Evolutionary conservation across 2,888 invertebrate species (phyloP).

Genomic region (Platerodrilus igneus): DNA sequence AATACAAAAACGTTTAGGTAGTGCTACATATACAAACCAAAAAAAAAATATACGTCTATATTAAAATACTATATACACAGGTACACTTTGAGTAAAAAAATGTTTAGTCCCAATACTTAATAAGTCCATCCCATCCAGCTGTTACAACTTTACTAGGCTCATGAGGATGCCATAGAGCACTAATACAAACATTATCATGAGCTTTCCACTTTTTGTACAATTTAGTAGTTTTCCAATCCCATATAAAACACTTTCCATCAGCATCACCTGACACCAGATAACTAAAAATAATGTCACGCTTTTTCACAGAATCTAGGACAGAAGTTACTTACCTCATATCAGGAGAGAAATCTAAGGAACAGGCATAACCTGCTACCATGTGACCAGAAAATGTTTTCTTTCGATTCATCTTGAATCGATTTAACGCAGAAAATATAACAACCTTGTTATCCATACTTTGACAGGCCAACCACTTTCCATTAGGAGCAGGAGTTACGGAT

Average conservation of each 20-base stretch:
- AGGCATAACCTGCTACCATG: slow-evolving; percentile 99
- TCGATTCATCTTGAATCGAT: slow-evolving; percentile 95
- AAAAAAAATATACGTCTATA: too few species aligned
- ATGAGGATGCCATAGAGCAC: slow-evolving; percentile 96
- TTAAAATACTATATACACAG: too few species aligned
- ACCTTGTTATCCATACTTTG: slow-evolving; percentile 99
- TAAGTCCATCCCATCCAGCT: slow-evolving; percentile 97
- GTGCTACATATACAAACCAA: too few species aligned
- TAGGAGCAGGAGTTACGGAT: slow-evolving; percentile 89
- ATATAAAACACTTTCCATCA: slow-evolving; percentile 96
- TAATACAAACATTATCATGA: slow-evolving; percentile 95
- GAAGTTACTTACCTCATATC: slow-evolving; percentile 78
- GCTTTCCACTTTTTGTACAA: slow-evolving; percentile 98
- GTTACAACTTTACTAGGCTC: slow-evolving; percentile 97
- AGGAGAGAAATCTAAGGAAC: slow-evolving; percentile 93
- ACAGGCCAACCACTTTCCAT: slow-evolving; percentile 98
- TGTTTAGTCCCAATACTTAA: slow-evolving; percentile 97
- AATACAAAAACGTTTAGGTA: too few species aligned
- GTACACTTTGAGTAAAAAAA: too few species aligned
- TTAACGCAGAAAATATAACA: slow-evolving; percentile 94
- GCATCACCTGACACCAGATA: slow-evolving; percentile 97
- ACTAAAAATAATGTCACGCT: slow-evolving; percentile 65
- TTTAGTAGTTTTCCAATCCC: slow-evolving; percentile 99
- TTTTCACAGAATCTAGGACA: slow-evolving; percentile 6
- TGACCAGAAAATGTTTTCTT: slow-evolving; percentile 98